These are phyloP conservation scores for Paragorgia papillata DNA, from an alignment of 92 coral and sea anemone genomes.

Conservation along the genomic window DNA sequence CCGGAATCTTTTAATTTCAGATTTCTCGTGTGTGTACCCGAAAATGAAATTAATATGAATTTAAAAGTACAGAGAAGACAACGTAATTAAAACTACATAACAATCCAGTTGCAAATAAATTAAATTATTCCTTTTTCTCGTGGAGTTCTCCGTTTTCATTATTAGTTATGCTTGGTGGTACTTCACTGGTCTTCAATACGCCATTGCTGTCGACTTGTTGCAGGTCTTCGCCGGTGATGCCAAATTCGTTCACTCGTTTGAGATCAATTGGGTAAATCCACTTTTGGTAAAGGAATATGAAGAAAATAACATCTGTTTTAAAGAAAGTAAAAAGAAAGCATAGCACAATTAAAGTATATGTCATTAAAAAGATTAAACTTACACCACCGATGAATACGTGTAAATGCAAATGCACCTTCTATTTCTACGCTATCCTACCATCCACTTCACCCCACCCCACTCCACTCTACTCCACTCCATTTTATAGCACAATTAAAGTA, in stretches of 20 bases:
- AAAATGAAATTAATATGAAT: neutral
- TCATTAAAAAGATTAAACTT: too few relatives aligned
- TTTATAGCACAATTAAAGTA: too few relatives aligned
- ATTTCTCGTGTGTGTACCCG: neutral
- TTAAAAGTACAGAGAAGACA: too few relatives aligned
- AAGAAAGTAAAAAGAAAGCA: conserved; percentile 9
- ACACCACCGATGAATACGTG: too few relatives aligned
- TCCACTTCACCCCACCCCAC: too few relatives aligned
- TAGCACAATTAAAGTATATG: too few relatives aligned
- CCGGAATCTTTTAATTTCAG: too few relatives aligned
- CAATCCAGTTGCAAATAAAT: too few relatives aligned
- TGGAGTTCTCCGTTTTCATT: conserved; percentile 30
- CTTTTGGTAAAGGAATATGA: conserved; percentile 95
- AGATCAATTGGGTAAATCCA: conserved; percentile 95
- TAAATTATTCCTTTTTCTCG: neutral
- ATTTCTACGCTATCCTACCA: too few relatives aligned
- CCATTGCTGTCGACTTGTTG: conserved; percentile 21
- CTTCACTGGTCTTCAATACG: neutral
- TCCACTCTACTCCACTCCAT: too few relatives aligned
- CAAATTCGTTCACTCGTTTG: conserved; percentile 96
- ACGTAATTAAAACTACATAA: too few relatives aligned
- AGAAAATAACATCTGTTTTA: conserved; percentile 82
- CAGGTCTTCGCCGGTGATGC: conserved; percentile 85
- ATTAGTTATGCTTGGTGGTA: neutral
- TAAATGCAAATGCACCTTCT: too few relatives aligned